Evolutionary conservation across 2,113 vertebrate species (phyloP).

Genomic region (Nannospalax galili): DNA sequence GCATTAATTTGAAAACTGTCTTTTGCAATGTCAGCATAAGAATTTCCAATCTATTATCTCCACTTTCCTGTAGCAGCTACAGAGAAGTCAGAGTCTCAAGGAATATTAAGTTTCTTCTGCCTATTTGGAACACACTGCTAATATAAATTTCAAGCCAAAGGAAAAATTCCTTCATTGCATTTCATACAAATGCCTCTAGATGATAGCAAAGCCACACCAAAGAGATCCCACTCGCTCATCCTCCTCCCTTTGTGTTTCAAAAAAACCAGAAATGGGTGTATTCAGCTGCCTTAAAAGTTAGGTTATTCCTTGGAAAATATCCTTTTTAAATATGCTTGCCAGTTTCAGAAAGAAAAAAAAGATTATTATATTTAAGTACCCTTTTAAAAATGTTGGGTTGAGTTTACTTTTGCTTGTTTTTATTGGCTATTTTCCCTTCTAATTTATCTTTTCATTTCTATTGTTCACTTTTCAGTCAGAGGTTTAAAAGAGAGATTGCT

Average conservation of each 20-base stretch:
- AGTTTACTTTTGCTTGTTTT: background rate
- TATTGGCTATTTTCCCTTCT: background rate
- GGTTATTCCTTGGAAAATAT: conserved; percentile 2
- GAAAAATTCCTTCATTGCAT: background rate
- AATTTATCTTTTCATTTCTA: conserved; percentile 9
- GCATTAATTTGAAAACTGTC: background rate
- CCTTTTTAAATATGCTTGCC: background rate
- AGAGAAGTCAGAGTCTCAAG: background rate
- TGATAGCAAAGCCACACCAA: conserved; percentile 9
- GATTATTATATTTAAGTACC: conserved; percentile 22
- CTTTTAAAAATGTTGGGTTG: background rate
- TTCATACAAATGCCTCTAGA: conserved; percentile 2
- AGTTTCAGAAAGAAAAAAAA: background rate
- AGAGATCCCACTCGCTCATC: background rate
- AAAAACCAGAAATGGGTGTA: background rate
- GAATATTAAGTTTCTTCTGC: background rate
- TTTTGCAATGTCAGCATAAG: background rate
- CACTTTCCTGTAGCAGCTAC: background rate
- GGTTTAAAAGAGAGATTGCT: background rate
- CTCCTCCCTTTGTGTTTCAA: conserved; percentile 18
- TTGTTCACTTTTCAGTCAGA: background rate
- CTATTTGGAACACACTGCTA: background rate
- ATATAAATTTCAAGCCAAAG: background rate
- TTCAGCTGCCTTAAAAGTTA: background rate
- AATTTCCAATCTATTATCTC: background rate